phyloP scores from a whole-genome alignment of 2,113 vertebrate species.

The Hiodon tergisus region DNA sequence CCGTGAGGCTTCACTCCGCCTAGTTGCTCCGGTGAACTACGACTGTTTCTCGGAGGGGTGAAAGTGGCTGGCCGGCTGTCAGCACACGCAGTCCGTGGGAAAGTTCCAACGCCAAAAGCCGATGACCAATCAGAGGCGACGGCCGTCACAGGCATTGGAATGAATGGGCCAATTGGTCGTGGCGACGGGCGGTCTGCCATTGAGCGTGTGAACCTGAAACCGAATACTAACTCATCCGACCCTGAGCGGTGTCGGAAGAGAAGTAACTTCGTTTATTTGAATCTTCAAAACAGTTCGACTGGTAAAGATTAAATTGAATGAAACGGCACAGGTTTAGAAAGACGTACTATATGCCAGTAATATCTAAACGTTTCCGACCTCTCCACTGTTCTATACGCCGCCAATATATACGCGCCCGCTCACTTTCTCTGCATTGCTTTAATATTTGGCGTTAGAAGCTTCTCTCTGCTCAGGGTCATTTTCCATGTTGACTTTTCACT shows the following conservation, averaged over 20 bases:
- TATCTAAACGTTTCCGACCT: too few relatives aligned
- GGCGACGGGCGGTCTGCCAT: slow-evolving; percentile 39
- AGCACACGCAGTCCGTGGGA: slow-evolving; percentile 64
- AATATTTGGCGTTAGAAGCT: too few relatives aligned
- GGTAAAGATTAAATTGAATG: background rate
- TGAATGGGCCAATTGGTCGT: slow-evolving; percentile 35
- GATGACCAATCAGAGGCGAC: slow-evolving; percentile 50
- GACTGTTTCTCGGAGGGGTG: slow-evolving; percentile 35
- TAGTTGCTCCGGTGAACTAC: slow-evolving; percentile 16
- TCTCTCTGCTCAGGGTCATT: too few relatives aligned
- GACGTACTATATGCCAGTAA: too few relatives aligned
- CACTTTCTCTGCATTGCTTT: too few relatives aligned
- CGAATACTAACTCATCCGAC: slow-evolving; percentile 29
- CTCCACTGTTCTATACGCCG: too few relatives aligned
- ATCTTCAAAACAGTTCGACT: background rate
- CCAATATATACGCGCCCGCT: too few relatives aligned
- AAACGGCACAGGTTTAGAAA: too few relatives aligned
- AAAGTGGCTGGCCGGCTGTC: slow-evolving; percentile 41
- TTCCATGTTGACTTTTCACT: too few relatives aligned
- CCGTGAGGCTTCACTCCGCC: background rate
- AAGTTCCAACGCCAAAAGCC: slow-evolving; percentile 53
- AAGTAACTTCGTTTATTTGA: slow-evolving; percentile 9
- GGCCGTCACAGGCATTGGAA: slow-evolving; percentile 23
- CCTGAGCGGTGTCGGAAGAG: slow-evolving; percentile 5
- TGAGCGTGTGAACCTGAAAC: slow-evolving; percentile 46